Evolutionary conservation across 2,888 invertebrate genomes (phyloP).

Genomic region (Polydrusus tereticollis): DNA sequence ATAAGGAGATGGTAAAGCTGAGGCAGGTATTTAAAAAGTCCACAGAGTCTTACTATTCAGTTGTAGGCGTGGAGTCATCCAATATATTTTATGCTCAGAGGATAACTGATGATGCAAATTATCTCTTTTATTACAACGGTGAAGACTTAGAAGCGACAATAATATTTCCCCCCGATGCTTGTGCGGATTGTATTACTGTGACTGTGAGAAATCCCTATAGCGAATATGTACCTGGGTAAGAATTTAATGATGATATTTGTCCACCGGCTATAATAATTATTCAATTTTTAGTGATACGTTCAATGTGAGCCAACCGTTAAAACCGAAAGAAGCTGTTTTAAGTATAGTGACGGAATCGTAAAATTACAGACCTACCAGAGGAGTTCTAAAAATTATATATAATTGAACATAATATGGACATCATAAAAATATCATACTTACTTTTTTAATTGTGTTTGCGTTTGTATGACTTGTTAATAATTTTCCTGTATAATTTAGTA

Average conservation of each 20-base stretch:
- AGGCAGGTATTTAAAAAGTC: neutral
- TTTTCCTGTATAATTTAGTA: no score
- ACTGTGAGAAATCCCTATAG: slow-evolving; percentile 1
- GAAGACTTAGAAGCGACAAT: neutral
- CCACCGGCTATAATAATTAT: neutral
- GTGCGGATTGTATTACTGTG: neutral
- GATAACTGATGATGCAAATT: neutral
- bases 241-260: neutral
- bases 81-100: neutral
- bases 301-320: neutral
- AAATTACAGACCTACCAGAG: no score
- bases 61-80: neutral
- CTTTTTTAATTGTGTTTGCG: no score
- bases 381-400: no score
- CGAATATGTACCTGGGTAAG: slow-evolving; percentile 13
- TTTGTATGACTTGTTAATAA: no score
- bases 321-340: slow-evolving; percentile 7
- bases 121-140: slow-evolving; percentile 2
- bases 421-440: no score
- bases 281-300: slow-evolving; percentile 12
- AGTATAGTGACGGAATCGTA: neutral
- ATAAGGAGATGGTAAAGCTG: neutral
- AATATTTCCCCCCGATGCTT: no score
- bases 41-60: neutral
- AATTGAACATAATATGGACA: no score